phyloP scores from a whole-genome alignment of 2,888 invertebrate genomes.

The Thereva unica region DNA sequence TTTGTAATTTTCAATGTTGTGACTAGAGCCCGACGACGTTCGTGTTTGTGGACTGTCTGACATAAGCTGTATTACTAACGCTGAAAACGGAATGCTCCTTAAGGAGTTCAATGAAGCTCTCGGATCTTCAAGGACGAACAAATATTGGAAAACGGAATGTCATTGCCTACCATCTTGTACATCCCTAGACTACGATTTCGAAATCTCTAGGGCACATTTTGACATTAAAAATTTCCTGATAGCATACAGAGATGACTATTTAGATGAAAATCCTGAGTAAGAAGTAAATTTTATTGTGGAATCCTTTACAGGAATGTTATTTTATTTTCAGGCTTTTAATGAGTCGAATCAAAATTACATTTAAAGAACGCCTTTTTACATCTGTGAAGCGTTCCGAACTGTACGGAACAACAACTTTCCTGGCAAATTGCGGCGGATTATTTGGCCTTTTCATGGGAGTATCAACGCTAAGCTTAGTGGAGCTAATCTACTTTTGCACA shows the following conservation, averaged over 20 bases:
- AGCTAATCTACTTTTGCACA: not conserved
- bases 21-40: constrained; percentile 42
- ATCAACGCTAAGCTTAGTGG: not conserved
- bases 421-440: constrained; percentile 1
- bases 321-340: too few relatives aligned
- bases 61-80: constrained; percentile 53
- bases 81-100: constrained; percentile 35
- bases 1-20: not conserved
- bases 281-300: too few relatives aligned
- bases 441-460: not conserved
- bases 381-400: too few relatives aligned
- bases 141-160: constrained; percentile 44
- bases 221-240: constrained; percentile 41
- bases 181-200: constrained; percentile 52
- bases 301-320: too few relatives aligned
- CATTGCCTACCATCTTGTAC: constrained; percentile 56
- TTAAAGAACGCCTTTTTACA: too few relatives aligned
- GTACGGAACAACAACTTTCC: too few relatives aligned
- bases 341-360: too few relatives aligned
- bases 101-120: constrained; percentile 49
- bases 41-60: constrained; percentile 56
- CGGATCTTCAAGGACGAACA: constrained; percentile 8
- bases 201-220: constrained; percentile 54
- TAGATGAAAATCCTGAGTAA: constrained; percentile 46
- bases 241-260: constrained; percentile 20